A percentile compares a stretch with the other conserved stretches of the same genome.
Evolutionary conservation across 2,888 invertebrate genomes (phyloP).

Genomic region (Bombyx huttoni): DNA sequence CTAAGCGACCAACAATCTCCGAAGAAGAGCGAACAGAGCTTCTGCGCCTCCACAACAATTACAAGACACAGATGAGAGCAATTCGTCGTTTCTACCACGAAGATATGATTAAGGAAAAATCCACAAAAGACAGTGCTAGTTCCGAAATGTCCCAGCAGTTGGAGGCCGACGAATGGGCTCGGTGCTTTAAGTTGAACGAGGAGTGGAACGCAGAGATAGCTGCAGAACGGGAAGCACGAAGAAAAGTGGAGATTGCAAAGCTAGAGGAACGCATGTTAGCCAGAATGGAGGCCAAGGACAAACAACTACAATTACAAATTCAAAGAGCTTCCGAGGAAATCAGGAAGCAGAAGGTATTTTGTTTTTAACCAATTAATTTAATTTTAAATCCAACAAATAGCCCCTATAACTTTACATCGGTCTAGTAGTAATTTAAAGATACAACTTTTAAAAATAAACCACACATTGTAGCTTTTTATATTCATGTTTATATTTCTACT

Average conservation of each 20-base stretch:
- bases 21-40: constrained; percentile 78
- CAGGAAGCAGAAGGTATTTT: constrained; percentile 39
- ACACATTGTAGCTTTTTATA: too few species aligned
- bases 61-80: constrained; percentile 75
- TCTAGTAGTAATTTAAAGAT: too few species aligned
- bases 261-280: constrained; percentile 59
- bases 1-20: constrained; percentile 70
- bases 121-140: constrained; percentile 63
- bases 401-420: too few species aligned
- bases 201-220: constrained; percentile 80
- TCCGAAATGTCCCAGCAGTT: constrained; percentile 68
- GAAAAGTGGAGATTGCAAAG: constrained; percentile 57
- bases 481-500: too few species aligned
- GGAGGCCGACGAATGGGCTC: constrained; percentile 76
- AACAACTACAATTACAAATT: constrained; percentile 30
- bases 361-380: not conserved
- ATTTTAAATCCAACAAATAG: not conserved
- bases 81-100: constrained; percentile 66
- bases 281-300: constrained; percentile 47
- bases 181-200: constrained; percentile 74
- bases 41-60: constrained; percentile 77
- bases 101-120: constrained; percentile 63
- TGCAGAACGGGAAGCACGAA: constrained; percentile 69
- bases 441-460: too few species aligned
- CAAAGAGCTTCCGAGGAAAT: constrained; percentile 67